Evolutionary conservation across 2,797 vertebrate genomes (phyloP).

Genomic region (Stomatorhinus walkeri): DNA sequence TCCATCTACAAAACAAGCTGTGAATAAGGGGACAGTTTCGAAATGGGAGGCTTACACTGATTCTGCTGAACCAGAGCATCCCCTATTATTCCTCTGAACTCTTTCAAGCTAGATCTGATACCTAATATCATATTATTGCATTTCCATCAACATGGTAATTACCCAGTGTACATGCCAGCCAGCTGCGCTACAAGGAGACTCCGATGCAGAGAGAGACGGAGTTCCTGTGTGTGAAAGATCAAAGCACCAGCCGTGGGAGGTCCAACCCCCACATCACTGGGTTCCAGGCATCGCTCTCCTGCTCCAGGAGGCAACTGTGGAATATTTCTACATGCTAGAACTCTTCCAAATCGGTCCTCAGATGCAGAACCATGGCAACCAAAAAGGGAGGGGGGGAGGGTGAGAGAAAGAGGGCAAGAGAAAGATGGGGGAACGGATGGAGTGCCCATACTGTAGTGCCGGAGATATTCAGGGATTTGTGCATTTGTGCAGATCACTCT

Average conservation of each 20-base stretch:
- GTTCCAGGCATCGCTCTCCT: background rate
- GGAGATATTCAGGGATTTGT: background rate
- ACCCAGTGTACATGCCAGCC: background rate
- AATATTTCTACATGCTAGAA: constrained; percentile 16
- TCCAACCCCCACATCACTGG: background rate
- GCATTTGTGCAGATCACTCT: background rate
- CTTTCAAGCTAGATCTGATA: background rate
- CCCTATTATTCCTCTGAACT: background rate
- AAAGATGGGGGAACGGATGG: background rate
- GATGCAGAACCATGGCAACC: constrained; percentile 13
- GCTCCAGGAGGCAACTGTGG: constrained; percentile 9
- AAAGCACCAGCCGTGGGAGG: background rate
- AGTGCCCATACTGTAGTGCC: background rate
- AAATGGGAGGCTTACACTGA: background rate
- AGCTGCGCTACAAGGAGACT: background rate
- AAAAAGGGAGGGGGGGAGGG: background rate
- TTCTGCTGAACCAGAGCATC: background rate
- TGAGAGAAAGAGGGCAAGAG: background rate
- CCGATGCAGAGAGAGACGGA: background rate
- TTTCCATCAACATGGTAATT: background rate
- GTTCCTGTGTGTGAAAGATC: background rate
- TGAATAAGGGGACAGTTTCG: background rate
- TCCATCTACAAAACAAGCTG: background rate
- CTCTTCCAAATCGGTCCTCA: background rate
- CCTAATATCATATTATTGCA: background rate